A percentile compares a stretch with the other conserved stretches of the same genome.
Evolutionary conservation across 2,113 vertebrate genomes (phyloP).

Genomic region (Leuciscus idus): DNA sequence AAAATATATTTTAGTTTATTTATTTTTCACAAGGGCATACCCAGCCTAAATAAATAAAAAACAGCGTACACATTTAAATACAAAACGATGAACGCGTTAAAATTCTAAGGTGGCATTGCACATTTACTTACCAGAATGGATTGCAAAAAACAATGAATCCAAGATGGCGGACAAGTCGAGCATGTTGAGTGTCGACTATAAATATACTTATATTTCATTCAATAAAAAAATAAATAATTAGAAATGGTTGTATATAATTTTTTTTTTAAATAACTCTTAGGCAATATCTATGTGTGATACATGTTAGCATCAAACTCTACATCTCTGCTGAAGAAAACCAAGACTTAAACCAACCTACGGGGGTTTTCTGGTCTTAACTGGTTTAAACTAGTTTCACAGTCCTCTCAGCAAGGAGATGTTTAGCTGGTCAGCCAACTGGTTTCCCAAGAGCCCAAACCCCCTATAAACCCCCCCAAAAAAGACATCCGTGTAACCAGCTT

Average conservation of each 20-base stretch:
- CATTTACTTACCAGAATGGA: background rate
- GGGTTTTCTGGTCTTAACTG: background rate
- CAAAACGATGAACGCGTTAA: background rate
- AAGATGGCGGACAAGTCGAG: background rate
- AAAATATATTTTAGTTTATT: too few species aligned
- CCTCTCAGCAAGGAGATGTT: background rate
- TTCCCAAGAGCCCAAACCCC: background rate
- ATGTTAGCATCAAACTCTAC: background rate
- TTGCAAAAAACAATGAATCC: background rate
- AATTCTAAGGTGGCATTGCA: background rate
- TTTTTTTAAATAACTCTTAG: background rate
- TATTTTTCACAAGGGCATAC: too few species aligned
- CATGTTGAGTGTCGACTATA: background rate
- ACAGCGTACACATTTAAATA: background rate
- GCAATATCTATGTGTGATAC: background rate
- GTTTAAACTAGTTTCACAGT: background rate
- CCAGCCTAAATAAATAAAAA: background rate
- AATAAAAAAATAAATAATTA: background rate
- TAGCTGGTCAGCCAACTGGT: background rate
- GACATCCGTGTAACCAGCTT: background rate
- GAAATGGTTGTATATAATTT: background rate
- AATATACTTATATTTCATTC: background rate
- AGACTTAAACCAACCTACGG: background rate
- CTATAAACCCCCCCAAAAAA: background rate
- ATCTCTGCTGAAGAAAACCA: background rate